Evolutionary conservation across 2,888 invertebrate genomes (phyloP), one percentile per base, ranked within the genome.

Genomic region (Flexamia atlantica): DNA sequence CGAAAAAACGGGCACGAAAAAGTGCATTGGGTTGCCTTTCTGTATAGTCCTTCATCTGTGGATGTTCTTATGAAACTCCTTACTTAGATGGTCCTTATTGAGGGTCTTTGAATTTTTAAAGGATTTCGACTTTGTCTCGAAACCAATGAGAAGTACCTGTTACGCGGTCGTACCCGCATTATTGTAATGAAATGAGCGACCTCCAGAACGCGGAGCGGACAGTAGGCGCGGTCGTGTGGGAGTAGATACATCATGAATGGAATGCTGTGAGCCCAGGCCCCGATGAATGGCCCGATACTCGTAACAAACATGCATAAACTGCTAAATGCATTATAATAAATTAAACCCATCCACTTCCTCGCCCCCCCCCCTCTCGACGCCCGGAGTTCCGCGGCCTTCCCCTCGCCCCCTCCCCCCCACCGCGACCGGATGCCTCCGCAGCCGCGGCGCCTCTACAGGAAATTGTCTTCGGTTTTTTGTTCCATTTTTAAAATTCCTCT

Each of bases 391-490:
- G n/a, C n/a, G n/a, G 2, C 57, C 57, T 23, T 30, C 64, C 64
- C 5, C 4, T 1, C 30, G 20, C 25, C 57, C 25, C 57, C 80
- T 83, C 81, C 50, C 40, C 28, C 42, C 79, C 28, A 5, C 64
- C 17, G 17, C 28, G 28, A 30, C 85, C 28, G 53, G 50, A 50
- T 53, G 76, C 81, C 83, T 81, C 70, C 83, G 85, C 81, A 32
- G 50, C 50, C 72, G 82, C 84, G 84, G 81, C 84, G 85, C 81
- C 85, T 83, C 83, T 86, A 84, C 86, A 57, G 42, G 84, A 81
- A 70, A 57, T 83, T 83, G 70, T 60, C 70, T 74, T 57, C 28
- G 57, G 50, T 83, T 82, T 82, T 81, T 82, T 36, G 72, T 74
- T 72, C 82, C 64, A 40, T 83, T 83, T 74, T 74, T 74, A 74